Evolutionary conservation across 1,140 invertebrate species (phyloP).

Genomic region (Lanistes nyassanus): DNA sequence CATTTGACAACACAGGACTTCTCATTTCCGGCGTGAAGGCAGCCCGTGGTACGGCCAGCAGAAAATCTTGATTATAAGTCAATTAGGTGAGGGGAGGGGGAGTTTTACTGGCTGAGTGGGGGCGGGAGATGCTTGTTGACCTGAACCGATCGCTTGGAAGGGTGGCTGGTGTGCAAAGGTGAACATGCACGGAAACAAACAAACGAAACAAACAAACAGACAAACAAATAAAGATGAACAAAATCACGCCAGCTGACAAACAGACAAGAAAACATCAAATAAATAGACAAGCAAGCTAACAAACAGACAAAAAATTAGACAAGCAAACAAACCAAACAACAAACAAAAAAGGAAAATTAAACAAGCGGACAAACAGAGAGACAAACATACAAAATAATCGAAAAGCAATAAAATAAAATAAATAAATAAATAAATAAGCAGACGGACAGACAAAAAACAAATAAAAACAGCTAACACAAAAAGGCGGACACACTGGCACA

Average conservation of each 20-base stretch:
- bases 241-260: neutral
- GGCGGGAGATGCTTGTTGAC: too few species aligned
- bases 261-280: neutral
- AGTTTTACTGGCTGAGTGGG: too few species aligned
- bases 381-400: neutral
- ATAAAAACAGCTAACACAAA: neutral
- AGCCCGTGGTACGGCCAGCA: neutral
- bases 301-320: neutral
- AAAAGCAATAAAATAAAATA: neutral
- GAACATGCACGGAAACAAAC: neutral
- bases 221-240: neutral
- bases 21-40: slow-evolving; percentile 13
- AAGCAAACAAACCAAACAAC: neutral
- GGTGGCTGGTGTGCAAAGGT: neutral
- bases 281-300: neutral
- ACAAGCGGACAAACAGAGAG: slow-evolving; percentile 1
- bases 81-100: neutral
- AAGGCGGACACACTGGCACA: neutral
- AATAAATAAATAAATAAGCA: neutral
- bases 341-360: neutral
- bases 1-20: slow-evolving; percentile 24
- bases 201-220: neutral
- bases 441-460: slow-evolving; percentile 1
- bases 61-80: slow-evolving; percentile 15
- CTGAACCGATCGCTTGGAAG: too few species aligned